Evolutionary conservation across 2,888 invertebrate species (phyloP).

Genomic region (Syrphus vitripennis): DNA sequence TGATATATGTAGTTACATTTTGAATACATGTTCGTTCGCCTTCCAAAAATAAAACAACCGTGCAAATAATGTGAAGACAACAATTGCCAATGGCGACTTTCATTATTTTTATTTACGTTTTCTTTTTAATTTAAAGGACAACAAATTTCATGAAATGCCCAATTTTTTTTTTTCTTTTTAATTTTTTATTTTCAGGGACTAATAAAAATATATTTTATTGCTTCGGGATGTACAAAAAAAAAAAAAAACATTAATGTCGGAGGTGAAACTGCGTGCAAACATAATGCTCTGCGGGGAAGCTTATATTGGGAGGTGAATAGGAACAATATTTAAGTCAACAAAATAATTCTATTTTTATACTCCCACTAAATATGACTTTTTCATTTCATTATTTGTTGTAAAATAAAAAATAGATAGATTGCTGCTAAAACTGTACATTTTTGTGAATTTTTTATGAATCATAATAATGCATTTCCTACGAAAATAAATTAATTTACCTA

Average conservation of each 20-base stretch:
- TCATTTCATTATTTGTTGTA: no score
- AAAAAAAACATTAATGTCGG: conserved; percentile 3
- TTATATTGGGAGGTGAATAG: no score
- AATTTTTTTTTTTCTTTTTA: neutral
- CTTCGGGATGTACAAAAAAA: conserved; percentile 16
- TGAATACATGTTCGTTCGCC: neutral
- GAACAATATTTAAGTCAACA: no score
- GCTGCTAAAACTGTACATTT: no score
- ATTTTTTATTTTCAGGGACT: neutral
- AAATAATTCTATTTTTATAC: no score
- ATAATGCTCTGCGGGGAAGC: neutral
- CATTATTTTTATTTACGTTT: conserved; percentile 48
- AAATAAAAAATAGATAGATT: no score
- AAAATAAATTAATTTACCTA: neutral
- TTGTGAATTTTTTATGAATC: no score
- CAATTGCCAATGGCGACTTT: conserved; percentile 49
- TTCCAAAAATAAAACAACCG: conserved; percentile 38
- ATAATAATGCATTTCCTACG: no score
- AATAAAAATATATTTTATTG: conserved; percentile 23
- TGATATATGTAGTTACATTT: neutral
- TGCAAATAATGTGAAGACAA: conserved; percentile 67
- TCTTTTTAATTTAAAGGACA: conserved; percentile 64
- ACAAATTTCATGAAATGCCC: conserved; percentile 35
- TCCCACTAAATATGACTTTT: no score
- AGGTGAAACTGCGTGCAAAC: conserved; percentile 39